Base-by-base conservation (phyloP, 64 coral and sea anemone genomes). In the Porites lutea region DNA sequence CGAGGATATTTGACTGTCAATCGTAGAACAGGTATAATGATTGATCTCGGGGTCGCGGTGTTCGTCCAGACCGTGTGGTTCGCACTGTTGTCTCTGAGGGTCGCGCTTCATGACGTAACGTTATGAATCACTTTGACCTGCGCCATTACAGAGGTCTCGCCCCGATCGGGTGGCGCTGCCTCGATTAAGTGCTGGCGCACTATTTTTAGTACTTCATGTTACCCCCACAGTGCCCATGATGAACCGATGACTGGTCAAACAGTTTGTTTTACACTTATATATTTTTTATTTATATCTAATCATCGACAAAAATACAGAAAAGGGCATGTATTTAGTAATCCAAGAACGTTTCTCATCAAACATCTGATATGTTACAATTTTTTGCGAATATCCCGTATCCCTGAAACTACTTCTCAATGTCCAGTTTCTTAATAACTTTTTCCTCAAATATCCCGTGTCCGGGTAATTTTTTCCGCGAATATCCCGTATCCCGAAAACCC, bases 241-340 rank as follows among this genome's bases (percentile, higher is more conserved):
- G n/a, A 80, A 61, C 53, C 78, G 78, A 80, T 63, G 78, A 80
- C 54, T 80, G 78, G 20, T 80, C 78, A 61, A 80, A 80, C 37
- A 22, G 78, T 80, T 80, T 80, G 78, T 80, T 80, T 80, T 80
- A 80, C 78, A 80, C 78, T 80, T 80, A 60, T 78, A 78, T 78
- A 78, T 57, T 78, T 78, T 71, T 43, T 20, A 71, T 71, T 71
- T 43, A 43, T 71, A 71, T 71, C 68, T 71, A 71, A 71, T 71
- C 0, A 45, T 71, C 68, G 37, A 71, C 68, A 37, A 71, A 71
- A 71, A 71, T 71, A 71, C 68, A 71, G 68, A 71, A 71, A 71
- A 43, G n/a, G 68, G 68, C 68, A 71, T 71, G 22, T 71, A 71
- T 71, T 71, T 71, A 71, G 20, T 71, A 71, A 71, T 71, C 68